phyloP scores from a whole-genome alignment of 2,113 vertebrate species.

The Myotis yumanensis region DNA sequence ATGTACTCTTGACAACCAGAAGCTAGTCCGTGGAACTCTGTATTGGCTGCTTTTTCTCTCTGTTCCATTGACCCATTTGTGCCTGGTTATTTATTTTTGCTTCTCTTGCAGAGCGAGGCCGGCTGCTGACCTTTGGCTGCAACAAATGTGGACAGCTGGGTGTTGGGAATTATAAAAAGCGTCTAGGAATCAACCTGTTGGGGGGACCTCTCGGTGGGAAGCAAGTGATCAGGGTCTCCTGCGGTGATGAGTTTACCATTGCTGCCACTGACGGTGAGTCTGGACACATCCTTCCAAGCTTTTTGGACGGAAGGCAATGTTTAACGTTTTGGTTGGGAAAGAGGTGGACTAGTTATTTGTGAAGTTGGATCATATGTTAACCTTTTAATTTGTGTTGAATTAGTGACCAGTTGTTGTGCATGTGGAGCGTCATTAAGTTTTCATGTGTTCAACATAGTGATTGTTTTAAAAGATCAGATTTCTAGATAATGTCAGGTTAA shows the following conservation, averaged over 20 bases:
- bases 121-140: slow-evolving; percentile 95
- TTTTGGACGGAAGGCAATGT: background rate
- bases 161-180: slow-evolving; percentile 97
- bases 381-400: slow-evolving; percentile 31
- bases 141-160: slow-evolving; percentile 98
- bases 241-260: slow-evolving; percentile 98
- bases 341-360: background rate
- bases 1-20: background rate
- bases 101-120: slow-evolving; percentile 89
- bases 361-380: background rate
- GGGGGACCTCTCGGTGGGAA: slow-evolving; percentile 96
- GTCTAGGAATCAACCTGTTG: slow-evolving; percentile 93
- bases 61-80: background rate
- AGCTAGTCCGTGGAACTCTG: background rate
- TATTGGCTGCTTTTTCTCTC: background rate
- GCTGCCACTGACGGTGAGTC: slow-evolving; percentile 95
- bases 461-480: slow-evolving; percentile 23
- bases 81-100: slow-evolving; percentile 44
- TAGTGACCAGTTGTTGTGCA: background rate
- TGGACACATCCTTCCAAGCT: background rate
- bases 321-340: slow-evolving; percentile 17
- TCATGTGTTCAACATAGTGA: background rate
- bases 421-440: slow-evolving; percentile 6
- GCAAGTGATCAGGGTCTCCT: slow-evolving; percentile 94
- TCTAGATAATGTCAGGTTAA: slow-evolving; percentile 29